Evolutionary conservation across 2,888 invertebrate genomes (phyloP), one percentile per base, ranked within the genome.

Genomic region (Drosophila meridiana): DNA sequence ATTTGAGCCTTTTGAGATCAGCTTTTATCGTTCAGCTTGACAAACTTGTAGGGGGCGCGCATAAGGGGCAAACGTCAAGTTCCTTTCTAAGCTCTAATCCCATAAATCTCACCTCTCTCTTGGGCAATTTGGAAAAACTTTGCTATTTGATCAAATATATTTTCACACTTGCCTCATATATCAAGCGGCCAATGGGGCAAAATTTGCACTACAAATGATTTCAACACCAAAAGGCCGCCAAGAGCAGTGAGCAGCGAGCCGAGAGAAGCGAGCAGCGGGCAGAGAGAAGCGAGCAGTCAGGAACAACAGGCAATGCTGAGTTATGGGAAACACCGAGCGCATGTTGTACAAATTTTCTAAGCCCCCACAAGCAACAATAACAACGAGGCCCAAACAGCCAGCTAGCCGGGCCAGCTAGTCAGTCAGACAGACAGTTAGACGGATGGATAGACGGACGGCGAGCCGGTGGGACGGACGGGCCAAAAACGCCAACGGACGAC

Each of bases 201-300:
- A 90, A 90, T 90, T 89, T 87, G 90, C 89, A 87, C 90, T 91
- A 92, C 91, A 91, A 91, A 92, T 91, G 90, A 84, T 92, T 91
- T 92, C 90, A 91, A 91, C 91, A 90, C 91, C 88, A 83, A 78
- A 76, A 80, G 83, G 87, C 83, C 87, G 89, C 84, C 89, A 82
- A 69, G 66, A 82, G 66, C 61, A 36, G 52, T 20, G 47, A 60
- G 5, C 47, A 63, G 53, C 32, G 14, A 45, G 43, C 38, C 57
- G 55, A 30, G 28, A 48, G 43, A 38, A 60, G 59, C 52, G 14
- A 48, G 40, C 36, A 56, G 53, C 28, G 14, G n/a, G 42, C 42
- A 11, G 13, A 42, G 34, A 63, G 43, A 34, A 67, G 40, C 50
- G 58, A 45, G 47, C 69, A 67, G 67, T 48, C 69, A 47, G 55